phyloP scores from a whole-genome alignment of 2,797 vertebrate species.

The Syngnathus rostellatus region DNA sequence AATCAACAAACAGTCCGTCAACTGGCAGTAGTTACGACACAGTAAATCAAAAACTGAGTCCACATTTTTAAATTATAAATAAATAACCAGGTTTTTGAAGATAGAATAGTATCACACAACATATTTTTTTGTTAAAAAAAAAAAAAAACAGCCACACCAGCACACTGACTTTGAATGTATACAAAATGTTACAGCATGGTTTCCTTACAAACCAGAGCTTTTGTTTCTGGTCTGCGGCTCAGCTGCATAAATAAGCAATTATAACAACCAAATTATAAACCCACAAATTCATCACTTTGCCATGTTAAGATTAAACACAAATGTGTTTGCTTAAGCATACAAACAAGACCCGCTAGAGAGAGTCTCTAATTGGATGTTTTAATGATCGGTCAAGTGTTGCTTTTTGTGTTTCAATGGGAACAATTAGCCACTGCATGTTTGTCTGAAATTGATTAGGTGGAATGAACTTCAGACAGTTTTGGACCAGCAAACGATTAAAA shows the following conservation, averaged over 20 bases:
- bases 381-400: constrained; percentile 27
- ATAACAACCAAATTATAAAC: constrained; percentile 22
- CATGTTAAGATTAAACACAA: constrained; percentile 6
- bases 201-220: constrained; percentile 15
- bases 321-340: constrained; percentile 17
- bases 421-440: constrained; percentile 27
- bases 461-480: constrained; percentile 53
- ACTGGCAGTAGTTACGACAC: not conserved
- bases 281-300: constrained; percentile 19
- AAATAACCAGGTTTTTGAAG: not conserved
- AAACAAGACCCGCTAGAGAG: constrained; percentile 23
- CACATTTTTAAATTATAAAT: not conserved
- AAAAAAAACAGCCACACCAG: not conserved
- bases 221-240: constrained; percentile 11
- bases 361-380: constrained; percentile 21
- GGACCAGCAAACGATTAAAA: constrained; percentile 46
- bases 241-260: constrained; percentile 16
- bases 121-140: not conserved
- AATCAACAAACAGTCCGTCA: not conserved
- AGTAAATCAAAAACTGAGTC: not conserved
- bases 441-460: constrained; percentile 34
- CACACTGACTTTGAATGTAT: not conserved
- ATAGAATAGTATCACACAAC: too few species aligned
- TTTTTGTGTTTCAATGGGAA: constrained; percentile 20
- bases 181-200: not conserved